Evolutionary conservation across 2,888 invertebrate genomes (phyloP).

Genomic region (Stenoptilia bipunctidactyla): DNA sequence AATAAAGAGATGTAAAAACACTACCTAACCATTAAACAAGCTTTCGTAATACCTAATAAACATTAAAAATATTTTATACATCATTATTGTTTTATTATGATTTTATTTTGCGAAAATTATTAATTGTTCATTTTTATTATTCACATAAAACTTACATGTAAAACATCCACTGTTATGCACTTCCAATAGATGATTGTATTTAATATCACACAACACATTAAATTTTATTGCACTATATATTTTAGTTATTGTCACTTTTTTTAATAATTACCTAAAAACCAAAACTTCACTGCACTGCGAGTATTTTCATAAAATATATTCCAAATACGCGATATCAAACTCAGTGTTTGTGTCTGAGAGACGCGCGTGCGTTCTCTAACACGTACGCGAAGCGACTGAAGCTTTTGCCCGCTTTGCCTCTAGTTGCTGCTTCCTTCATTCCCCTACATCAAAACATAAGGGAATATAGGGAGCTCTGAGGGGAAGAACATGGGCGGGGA

Average conservation of each 20-base stretch:
- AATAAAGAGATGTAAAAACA: no score
- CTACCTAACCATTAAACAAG: no score
- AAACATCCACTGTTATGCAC: background rate
- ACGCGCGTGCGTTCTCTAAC: conserved; percentile 31
- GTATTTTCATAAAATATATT: conserved; percentile 55
- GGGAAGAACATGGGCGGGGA: conserved; percentile 35
- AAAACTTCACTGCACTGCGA: conserved; percentile 56
- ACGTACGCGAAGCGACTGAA: conserved; percentile 48
- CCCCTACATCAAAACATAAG: conserved; percentile 21
- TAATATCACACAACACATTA: conserved; percentile 30
- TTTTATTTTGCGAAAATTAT: no score
- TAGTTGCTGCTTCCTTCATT: conserved; percentile 22
- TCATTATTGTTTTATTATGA: no score
- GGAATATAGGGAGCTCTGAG: conserved; percentile 33
- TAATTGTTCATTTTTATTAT: no score
- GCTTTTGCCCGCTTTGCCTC: conserved; percentile 34
- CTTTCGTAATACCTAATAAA: no score
- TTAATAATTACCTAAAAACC: conserved; percentile 35
- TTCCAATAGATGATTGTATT: background rate
- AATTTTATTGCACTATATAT: conserved; percentile 10
- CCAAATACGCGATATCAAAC: conserved; percentile 24
- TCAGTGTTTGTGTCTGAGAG: conserved; percentile 17
- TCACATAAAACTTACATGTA: no score
- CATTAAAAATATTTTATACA: no score
- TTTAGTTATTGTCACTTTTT: conserved; percentile 36